Conservation (phyloP, 2,113 vertebrate genomes). For the Notothenia rossii region DNA sequence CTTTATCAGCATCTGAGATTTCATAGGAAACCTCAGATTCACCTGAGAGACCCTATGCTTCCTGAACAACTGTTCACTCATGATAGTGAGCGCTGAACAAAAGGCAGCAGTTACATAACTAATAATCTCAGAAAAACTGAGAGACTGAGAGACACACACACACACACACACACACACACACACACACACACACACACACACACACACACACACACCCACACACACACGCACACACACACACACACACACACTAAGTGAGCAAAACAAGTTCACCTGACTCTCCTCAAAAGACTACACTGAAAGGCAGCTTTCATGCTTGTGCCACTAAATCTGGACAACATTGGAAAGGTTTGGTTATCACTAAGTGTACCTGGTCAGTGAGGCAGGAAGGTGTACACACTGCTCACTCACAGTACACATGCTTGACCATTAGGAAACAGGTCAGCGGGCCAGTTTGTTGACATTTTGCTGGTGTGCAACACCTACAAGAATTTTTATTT, state of each 20-base stretch:
- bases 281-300: not conserved
- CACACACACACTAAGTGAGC: not conserved
- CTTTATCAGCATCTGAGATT: not conserved
- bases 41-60: slow-evolving; percentile 21
- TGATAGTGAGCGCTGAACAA: slow-evolving; percentile 19
- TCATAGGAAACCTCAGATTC: slow-evolving; percentile 1
- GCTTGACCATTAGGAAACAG: slow-evolving; percentile 24
- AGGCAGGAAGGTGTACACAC: slow-evolving; percentile 7
- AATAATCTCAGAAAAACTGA: slow-evolving; percentile 27
- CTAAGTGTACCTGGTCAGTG: slow-evolving; percentile 1
- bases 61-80: slow-evolving; percentile 37
- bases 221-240: no score
- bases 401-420: slow-evolving; percentile 18
- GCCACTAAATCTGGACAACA: no score
- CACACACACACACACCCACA: no score
- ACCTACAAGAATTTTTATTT: no score
- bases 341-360: not conserved
- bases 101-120: slow-evolving; percentile 13
- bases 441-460: slow-evolving; percentile 36
- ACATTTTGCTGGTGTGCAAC: not conserved
- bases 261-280: slow-evolving; percentile 31
- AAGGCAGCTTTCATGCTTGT: no score
- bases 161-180: no score
- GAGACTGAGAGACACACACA: not conserved
- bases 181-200: no score